phyloP scores from a whole-genome alignment of 2,113 vertebrate genomes.

The Gnathonemus echidnorhynchus region DNA sequence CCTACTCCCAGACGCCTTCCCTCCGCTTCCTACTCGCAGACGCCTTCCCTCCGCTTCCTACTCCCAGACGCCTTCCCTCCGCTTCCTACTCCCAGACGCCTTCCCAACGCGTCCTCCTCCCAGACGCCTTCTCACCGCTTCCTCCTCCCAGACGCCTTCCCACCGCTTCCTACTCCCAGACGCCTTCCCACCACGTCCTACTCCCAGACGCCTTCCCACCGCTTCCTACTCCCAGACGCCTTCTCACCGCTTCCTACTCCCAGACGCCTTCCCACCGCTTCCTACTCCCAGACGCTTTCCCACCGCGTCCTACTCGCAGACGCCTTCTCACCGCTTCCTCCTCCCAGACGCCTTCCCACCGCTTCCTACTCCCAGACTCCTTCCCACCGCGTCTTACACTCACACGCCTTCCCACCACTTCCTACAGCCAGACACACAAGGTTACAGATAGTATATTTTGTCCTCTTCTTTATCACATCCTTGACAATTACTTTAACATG shows the following conservation, averaged over 20 bases:
- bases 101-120: not conserved
- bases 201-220: not conserved
- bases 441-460: not conserved
- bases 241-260: not conserved
- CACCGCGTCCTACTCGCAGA: not conserved
- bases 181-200: not conserved
- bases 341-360: not conserved
- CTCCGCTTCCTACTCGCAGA: not conserved
- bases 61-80: not conserved
- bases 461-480: not conserved
- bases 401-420: not conserved
- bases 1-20: not conserved
- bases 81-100: not conserved
- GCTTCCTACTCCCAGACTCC: accelerated
- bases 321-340: not conserved
- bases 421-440: not conserved
- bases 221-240: not conserved
- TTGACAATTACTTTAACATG: not conserved
- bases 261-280: not conserved
- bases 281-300: not conserved
- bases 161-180: not conserved
- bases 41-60: not conserved
- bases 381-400: not conserved
- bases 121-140: not conserved
- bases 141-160: not conserved